Conservation (phyloP, 1,140 invertebrate genomes). For the Drosophila eugracilis region DNA sequence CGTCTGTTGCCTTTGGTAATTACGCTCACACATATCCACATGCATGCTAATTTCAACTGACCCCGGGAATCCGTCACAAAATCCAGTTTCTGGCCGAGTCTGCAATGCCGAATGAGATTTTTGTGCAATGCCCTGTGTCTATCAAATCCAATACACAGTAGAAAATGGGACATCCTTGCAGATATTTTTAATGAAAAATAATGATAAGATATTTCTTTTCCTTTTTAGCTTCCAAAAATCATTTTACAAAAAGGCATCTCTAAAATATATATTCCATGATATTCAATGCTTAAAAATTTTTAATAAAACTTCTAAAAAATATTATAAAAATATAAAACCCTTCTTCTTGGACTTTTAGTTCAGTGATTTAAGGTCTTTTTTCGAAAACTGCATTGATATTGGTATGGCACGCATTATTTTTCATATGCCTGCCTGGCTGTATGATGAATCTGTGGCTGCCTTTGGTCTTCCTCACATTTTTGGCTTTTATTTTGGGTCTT, state of each 20-base stretch:
- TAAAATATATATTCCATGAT: no score
- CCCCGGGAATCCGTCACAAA: conserved; percentile 12
- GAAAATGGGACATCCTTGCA: no score
- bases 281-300: background rate
- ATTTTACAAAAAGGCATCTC: no score
- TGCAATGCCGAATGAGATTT: conserved; percentile 58
- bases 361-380: background rate
- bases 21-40: conserved; percentile 69
- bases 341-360: conserved; percentile 14
- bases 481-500: conserved; percentile 51
- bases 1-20: conserved; percentile 67
- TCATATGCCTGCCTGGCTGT: conserved; percentile 68
- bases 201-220: no score
- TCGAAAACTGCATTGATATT: conserved; percentile 57
- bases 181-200: no score
- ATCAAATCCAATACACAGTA: conserved; percentile 11
- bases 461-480: conserved; percentile 48
- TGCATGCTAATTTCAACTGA: conserved; percentile 67
- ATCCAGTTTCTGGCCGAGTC: conserved; percentile 8
- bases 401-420: conserved; percentile 68
- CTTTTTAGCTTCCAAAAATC: no score
- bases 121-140: conserved; percentile 32
- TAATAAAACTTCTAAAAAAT: background rate
- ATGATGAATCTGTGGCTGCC: conserved; percentile 67
- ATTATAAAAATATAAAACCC: background rate